Evolutionary conservation across 92 coral and sea anemone genomes (phyloP).

Genomic region (Palythoa heliodiscus): DNA sequence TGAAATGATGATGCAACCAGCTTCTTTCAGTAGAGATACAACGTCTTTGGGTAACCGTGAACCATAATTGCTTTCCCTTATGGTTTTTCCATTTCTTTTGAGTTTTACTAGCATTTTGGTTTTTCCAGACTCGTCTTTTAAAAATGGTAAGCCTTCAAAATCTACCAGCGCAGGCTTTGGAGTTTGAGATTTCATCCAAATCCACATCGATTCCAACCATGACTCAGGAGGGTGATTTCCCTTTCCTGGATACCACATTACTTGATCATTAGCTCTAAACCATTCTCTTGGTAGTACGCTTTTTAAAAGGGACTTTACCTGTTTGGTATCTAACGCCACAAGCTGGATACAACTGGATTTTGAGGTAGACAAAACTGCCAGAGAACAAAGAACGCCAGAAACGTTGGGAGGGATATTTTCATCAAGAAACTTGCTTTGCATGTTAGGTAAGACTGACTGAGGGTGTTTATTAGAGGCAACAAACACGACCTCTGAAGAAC

Average conservation of each 20-base stretch:
- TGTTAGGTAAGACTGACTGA: constrained; percentile 44
- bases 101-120: constrained; percentile 37
- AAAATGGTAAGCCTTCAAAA: constrained; percentile 47
- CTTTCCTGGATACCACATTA: constrained; percentile 33
- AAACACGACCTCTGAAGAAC: constrained; percentile 21
- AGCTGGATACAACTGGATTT: constrained; percentile 20
- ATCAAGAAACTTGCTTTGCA: constrained; percentile 48
- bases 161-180: constrained; percentile 15
- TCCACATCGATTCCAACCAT: constrained; percentile 51
- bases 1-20: constrained; percentile 51
- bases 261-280: constrained; percentile 35
- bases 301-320: constrained; percentile 11
- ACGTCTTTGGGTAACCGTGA: constrained; percentile 30
- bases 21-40: constrained; percentile 23
- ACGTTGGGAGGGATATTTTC: constrained; percentile 36
- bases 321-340: constrained; percentile 31
- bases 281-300: constrained; percentile 44
- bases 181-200: constrained; percentile 45
- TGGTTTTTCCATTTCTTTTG: constrained; percentile 30
- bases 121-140: constrained; percentile 7
- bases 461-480: constrained; percentile 46
- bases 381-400: constrained; percentile 15
- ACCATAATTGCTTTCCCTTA: constrained; percentile 37
- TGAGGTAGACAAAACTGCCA: constrained; percentile 24
- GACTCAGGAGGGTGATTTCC: constrained; percentile 49